Percentiles rank a stretch among this genome's conserved stretches.
Conservation (phyloP, 1,140 invertebrate species). For the Myzus persicae region DNA sequence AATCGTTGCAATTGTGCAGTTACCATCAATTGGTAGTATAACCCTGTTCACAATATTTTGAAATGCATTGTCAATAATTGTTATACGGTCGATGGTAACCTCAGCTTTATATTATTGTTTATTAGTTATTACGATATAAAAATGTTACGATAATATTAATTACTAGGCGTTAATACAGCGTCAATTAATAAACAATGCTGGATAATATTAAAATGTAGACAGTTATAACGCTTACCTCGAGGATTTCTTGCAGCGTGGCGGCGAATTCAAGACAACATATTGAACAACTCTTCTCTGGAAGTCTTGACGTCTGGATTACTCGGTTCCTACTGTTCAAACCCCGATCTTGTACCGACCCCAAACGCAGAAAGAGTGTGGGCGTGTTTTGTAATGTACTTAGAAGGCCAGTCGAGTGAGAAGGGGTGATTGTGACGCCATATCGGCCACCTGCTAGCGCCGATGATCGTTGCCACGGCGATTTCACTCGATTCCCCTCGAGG, state of each 20-base stretch:
- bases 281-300: not conserved
- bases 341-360: not conserved
- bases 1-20: not conserved
- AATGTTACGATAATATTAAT: not conserved
- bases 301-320: not conserved
- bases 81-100: slow-evolving; percentile 23
- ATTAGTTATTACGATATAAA: not conserved
- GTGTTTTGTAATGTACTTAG: not conserved
- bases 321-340: not conserved
- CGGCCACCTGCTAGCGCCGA: not conserved
- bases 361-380: not conserved
- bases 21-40: slow-evolving; percentile 42
- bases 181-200: not conserved
- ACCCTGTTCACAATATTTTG: slow-evolving; percentile 49
- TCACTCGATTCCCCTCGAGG: not conserved
- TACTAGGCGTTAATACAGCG: too few relatives aligned
- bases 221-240: not conserved
- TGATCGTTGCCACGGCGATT: not conserved
- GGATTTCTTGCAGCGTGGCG: not conserved
- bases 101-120: not conserved
- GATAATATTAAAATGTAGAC: not conserved
- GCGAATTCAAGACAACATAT: not conserved
- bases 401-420: not conserved
- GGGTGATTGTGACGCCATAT: not conserved
- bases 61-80: slow-evolving; percentile 29